A percentile compares a stretch with the other conserved stretches of the same genome.
Evolutionary conservation across 1,140 invertebrate species (phyloP).

Genomic region (Aethina tumida): DNA sequence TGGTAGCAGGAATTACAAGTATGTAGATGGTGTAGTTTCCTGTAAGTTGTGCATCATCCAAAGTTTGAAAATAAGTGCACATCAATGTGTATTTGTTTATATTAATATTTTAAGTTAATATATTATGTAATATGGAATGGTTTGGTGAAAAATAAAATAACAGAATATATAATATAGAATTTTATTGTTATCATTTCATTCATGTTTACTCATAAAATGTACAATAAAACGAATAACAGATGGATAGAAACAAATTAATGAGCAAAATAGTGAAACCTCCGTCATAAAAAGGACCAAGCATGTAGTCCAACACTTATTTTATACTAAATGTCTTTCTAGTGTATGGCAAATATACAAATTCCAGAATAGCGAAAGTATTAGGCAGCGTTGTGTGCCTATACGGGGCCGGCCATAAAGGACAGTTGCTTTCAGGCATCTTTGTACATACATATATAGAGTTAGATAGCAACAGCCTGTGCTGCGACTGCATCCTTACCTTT

Average conservation of each 20-base stretch:
- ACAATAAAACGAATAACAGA: conserved; percentile 39
- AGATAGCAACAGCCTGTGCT: no score
- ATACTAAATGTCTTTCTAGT: conserved; percentile 32
- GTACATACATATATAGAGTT: no score
- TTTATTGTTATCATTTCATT: conserved; percentile 36
- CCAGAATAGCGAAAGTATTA: conserved; percentile 28
- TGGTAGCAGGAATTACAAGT: no score
- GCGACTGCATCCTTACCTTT: no score
- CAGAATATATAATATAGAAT: conserved; percentile 37
- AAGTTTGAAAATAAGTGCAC: no score
- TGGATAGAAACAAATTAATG: conserved; percentile 38
- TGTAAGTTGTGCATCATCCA: no score
- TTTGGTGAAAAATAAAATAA: conserved; percentile 18
- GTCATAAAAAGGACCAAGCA: conserved; percentile 31
- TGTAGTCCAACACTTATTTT: conserved; percentile 31
- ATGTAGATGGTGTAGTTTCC: no score
- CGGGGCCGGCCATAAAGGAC: conserved; percentile 19
- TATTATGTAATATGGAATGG: no score
- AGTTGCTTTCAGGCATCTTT: conserved; percentile 29
- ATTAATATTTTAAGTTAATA: no score
- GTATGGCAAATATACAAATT: conserved; percentile 37
- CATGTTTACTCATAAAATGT: conserved; percentile 37
- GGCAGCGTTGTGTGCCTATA: conserved; percentile 22
- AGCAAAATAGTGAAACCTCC: conserved; percentile 38
- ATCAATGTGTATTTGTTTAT: no score